Evolutionary conservation across 2,113 vertebrate genomes (phyloP).

Genomic region (Pao palembangensis): DNA sequence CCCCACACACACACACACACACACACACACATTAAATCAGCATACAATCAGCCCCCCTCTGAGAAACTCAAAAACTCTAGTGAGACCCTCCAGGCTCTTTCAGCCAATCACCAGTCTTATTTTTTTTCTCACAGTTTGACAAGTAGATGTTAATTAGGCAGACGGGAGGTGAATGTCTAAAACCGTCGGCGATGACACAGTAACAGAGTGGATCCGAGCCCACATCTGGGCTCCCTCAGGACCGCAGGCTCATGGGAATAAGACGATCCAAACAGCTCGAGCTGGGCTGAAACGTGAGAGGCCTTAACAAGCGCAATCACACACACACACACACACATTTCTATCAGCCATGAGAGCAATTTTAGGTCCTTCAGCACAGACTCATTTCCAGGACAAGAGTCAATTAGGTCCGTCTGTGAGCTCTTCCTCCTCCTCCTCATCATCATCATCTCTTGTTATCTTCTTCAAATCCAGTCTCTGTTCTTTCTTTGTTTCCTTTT

Average conservation of each 20-base stretch:
- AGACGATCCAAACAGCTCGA: slow-evolving; percentile 33
- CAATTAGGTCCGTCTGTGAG: slow-evolving; percentile 17
- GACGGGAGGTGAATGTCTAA: slow-evolving; percentile 24
- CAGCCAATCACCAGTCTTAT: slow-evolving; percentile 39
- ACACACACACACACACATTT: slow-evolving; percentile 16
- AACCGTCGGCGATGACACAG: slow-evolving; percentile 33
- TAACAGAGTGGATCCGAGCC: slow-evolving; percentile 21
- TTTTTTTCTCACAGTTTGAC: slow-evolving; percentile 26
- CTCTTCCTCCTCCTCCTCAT: slow-evolving; percentile 29
- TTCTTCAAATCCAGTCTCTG: slow-evolving; percentile 21
- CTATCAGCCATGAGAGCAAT: slow-evolving; percentile 28
- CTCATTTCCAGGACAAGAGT: slow-evolving; percentile 29
- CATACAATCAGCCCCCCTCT: slow-evolving; percentile 25
- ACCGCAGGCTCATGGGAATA: slow-evolving; percentile 8
- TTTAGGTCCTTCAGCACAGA: slow-evolving; percentile 37
- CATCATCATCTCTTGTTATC: slow-evolving; percentile 37
- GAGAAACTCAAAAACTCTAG: slow-evolving; percentile 24
- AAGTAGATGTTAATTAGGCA: slow-evolving; percentile 44
- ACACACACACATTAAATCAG: not conserved
- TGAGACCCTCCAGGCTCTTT: slow-evolving; percentile 24
- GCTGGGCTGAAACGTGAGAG: slow-evolving; percentile 4
- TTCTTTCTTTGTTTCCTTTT: slow-evolving; percentile 23
- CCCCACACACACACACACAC: not conserved
- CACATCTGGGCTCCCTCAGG: slow-evolving; percentile 28
- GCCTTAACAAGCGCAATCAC: slow-evolving; percentile 22